Evolutionary conservation across 2,888 invertebrate genomes (phyloP), one percentile per base, ranked within the genome.

Genomic region (Chymomyza amoena): DNA sequence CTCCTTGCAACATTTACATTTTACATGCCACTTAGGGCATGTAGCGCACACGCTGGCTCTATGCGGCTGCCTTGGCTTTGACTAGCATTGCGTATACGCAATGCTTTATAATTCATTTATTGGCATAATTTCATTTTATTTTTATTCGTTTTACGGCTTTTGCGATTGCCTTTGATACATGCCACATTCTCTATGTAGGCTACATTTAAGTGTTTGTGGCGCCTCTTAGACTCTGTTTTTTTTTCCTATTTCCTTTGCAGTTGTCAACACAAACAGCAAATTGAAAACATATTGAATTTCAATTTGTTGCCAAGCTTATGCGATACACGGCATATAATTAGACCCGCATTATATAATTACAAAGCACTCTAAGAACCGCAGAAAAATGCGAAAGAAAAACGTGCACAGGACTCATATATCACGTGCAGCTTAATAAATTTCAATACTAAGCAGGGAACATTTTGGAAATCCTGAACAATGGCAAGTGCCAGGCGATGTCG

Each of bases 71-170:
- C 63, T 61, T 66, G 50, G 68, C 77, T 70, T 73, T 72, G 81
- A 72, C 79, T 78, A 73, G 74, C 76, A 70, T 84, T 78, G 75
- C 75, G 79, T 81, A 79, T 79, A 76, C 78, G 79, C 51, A 51
- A 25, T 60, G 87, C 70, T 82, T 87, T 82, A 87, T 88, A 88
- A 88, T 87, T 88, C 82, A 88, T 87, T 87, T 87, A 87, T 88
- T 87, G 87, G 81, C 79, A 79, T 87, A 82, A 88, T 87, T 87
- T 81, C 76, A 79, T 87, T 88, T 84, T 87, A 87, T 84, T 87
- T 82, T 82, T 87, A 84, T 81, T 82, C 78, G 79, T 77, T 81
- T 75, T 72, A 79, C 77, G 72, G 78, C 79, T 73, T 78, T 77
- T 72, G 70, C 77, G 75, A 77, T 81, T 75, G 77, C 79, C 69